These are phyloP conservation scores for Lepilemur septentrionalis DNA, from an alignment of 2,797 vertebrate genomes.

Conservation along the genomic window DNA sequence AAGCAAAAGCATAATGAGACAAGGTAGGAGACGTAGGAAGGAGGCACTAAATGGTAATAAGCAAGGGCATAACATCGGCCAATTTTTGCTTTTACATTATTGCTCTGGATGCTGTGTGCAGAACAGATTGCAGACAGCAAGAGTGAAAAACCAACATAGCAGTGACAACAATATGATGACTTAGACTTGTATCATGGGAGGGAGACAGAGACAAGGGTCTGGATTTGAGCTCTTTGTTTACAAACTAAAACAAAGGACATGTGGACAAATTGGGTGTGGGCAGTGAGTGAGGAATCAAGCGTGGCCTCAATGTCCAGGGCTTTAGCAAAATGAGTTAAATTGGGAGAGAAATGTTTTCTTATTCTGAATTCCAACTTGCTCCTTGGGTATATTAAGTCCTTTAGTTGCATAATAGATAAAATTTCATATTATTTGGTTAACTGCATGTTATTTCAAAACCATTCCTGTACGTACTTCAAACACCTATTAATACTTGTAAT, in stretches of 20 bases:
- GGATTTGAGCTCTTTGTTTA: not conserved
- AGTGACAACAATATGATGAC: not conserved
- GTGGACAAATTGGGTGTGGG: not conserved
- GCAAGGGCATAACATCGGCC: not conserved
- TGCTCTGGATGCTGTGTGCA: not conserved
- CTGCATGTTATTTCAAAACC: not conserved
- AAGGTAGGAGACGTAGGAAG: not conserved
- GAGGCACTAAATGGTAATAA: not conserved
- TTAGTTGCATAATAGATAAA: not conserved
- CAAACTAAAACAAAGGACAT: not conserved
- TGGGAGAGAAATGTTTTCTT: not conserved
- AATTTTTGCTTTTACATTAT: not conserved
- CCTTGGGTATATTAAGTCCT: not conserved
- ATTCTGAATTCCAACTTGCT: not conserved
- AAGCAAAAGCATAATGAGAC: not conserved
- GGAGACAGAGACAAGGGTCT: not conserved
- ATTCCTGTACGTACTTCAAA: not conserved
- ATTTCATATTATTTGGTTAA: not conserved
- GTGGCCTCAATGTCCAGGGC: accelerated
- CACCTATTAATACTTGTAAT: not conserved
- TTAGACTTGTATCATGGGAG: not conserved
- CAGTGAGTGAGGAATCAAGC: not conserved
- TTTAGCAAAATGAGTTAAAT: not conserved
- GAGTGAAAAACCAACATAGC: not conserved
- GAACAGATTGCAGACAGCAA: not conserved